Evolutionary conservation across 1,140 invertebrate species (phyloP), one percentile per base, ranked within the genome.

Genomic region (Drosophila ambigua): DNA sequence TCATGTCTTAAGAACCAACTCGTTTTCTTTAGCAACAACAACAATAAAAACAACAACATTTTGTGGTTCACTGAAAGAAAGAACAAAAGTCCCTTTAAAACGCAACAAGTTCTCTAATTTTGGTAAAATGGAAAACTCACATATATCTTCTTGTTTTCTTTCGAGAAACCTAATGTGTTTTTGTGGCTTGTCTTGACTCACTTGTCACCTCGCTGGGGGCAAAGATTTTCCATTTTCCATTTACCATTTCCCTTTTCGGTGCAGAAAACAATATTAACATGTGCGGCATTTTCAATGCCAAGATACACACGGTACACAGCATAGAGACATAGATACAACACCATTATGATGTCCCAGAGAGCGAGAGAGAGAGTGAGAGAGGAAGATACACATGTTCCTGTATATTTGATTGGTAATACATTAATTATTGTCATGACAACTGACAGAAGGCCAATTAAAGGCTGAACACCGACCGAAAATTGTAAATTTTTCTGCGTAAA

Each of bases 401-500:
- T 55, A 66, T 63, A 11, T 39, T 11, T 71, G 71, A 88, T 87
- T 88, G 83, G 83, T 73, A 79, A 71, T 73, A 83, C 83, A 87
- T 87, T 87, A 79, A 79, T 73, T 83, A 79, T 87, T 65, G 83
- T 51, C 79, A 88, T 87, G 83, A 87, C 83, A 87, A 88, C 79
- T 88, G 83, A 88, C 83, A 83, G 83, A 66, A 83, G 79, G 83
- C 79, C 79, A 87, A 87, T 87, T 87, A 79, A 87, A 87, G 63
- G 65, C 67, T 62, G 64, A 68, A 67, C 48, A 64, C 48, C 66
- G 68, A 52, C 20, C 72, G 66, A 65, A 54, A 82, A 87, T 72
- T 82, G 78, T 88, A 82, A 78, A 82, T 66, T 80, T 67, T 61
- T 35, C 24, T 58, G 44, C 48, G 51, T 55, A 31, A 69, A 72